These are phyloP conservation scores for Acromyrmex heyeri DNA, from an alignment of 1,140 invertebrate genomes.

Conservation along the genomic window DNA sequence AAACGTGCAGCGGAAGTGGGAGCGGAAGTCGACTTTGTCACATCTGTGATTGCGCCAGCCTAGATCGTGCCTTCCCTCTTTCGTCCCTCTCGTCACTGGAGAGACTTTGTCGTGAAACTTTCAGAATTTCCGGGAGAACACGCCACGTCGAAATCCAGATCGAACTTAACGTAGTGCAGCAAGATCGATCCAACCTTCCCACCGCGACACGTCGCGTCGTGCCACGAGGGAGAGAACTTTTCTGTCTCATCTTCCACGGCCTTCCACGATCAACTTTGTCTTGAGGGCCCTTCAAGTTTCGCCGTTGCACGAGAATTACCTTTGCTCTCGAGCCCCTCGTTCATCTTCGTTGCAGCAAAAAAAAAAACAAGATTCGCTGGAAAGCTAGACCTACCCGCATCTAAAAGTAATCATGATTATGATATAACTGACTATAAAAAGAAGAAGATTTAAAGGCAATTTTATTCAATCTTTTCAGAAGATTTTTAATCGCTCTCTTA, in stretches of 20 bases:
- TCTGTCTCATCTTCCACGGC: conserved; percentile 49
- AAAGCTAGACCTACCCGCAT: conserved; percentile 1
- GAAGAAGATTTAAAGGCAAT: neutral
- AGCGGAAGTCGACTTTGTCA: conserved; percentile 50
- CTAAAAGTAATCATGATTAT: conserved; percentile 33
- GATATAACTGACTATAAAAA: neutral
- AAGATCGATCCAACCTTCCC: conserved; percentile 66
- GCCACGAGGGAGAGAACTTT: conserved; percentile 58
- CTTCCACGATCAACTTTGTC: conserved; percentile 70
- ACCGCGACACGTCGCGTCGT: neutral
- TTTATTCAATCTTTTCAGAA: neutral
- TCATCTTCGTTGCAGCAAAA: conserved; percentile 3
- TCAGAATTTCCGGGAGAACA: conserved; percentile 62
- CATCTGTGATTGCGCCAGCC: conserved; percentile 61
- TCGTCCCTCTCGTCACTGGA: neutral
- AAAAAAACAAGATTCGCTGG: neutral
- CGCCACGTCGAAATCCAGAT: conserved; percentile 53
- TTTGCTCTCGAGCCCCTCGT: conserved; percentile 57
- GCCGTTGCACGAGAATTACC: conserved; percentile 67
- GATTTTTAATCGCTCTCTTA: neutral
- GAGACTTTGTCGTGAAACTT: conserved; percentile 64
- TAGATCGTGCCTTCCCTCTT: conserved; percentile 7
- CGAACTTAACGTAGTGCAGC: conserved; percentile 47
- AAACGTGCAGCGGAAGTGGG: neutral
- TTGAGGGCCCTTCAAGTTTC: conserved; percentile 62